Percentiles rank a stretch among this genome's conserved stretches.
phyloP scores from a whole-genome alignment of 2,888 invertebrate species.

The Agonopterix heracliana region DNA sequence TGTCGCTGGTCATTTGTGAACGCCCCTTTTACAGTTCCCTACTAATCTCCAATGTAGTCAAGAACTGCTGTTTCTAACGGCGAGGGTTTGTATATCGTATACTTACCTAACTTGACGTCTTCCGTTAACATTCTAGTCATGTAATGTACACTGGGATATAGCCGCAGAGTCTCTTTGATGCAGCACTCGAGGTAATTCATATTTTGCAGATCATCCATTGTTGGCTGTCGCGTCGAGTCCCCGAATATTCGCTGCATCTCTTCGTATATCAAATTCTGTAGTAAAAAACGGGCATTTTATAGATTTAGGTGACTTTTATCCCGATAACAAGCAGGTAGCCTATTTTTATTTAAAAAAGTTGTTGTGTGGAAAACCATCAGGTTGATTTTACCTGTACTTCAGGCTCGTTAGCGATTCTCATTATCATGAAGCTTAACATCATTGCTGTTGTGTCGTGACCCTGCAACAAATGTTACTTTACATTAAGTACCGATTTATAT shows the following conservation, averaged over 20 bases:
- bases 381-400: constrained; percentile 49
- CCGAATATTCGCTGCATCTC: constrained; percentile 76
- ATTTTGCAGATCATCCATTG: constrained; percentile 76
- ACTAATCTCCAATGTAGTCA: too few species aligned
- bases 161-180: constrained; percentile 80
- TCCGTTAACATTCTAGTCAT: constrained; percentile 76
- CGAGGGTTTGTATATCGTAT: too few species aligned
- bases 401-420: constrained; percentile 67
- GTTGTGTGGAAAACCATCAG: too few species aligned
- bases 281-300: too few species aligned
- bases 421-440: constrained; percentile 52
- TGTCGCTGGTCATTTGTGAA: too few species aligned
- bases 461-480: constrained; percentile 36
- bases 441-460: constrained; percentile 80
- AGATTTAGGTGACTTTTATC: too few species aligned
- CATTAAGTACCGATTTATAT: too few species aligned
- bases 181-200: constrained; percentile 82
- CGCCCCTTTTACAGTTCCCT: too few species aligned
- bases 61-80: too few species aligned
- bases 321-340: too few species aligned
- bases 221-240: constrained; percentile 75
- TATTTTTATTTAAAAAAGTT: too few species aligned
- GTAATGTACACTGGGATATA: constrained; percentile 82
- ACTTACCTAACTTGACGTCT: constrained; percentile 74
- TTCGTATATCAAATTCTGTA: constrained; percentile 52